phyloP scores from a whole-genome alignment of 2,888 invertebrate species.

The Cordylochernes scorpioides region DNA sequence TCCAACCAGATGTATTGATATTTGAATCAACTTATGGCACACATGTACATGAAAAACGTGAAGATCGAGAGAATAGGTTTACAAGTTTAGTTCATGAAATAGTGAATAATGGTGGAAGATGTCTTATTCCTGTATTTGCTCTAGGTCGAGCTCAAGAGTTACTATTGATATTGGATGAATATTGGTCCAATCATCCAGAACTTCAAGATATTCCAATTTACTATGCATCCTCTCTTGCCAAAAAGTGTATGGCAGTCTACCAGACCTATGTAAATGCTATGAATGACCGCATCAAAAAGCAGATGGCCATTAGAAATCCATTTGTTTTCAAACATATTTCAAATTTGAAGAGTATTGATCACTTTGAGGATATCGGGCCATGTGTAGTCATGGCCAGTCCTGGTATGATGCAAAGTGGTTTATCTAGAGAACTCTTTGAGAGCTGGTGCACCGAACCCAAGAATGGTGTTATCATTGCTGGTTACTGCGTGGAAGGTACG shows the following conservation, averaged over 20 bases:
- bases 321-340: conserved; percentile 95
- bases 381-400: conserved; percentile 99
- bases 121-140: conserved; percentile 94
- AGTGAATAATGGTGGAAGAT: conserved; percentile 82
- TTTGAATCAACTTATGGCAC: conserved; percentile 98
- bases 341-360: conserved; percentile 84
- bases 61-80: conserved; percentile 80
- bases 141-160: conserved; percentile 88
- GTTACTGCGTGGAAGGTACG: conserved; percentile 37
- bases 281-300: conserved; percentile 86
- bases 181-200: conserved; percentile 88
- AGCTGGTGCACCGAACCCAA: conserved; percentile 95
- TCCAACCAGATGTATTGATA: conserved; percentile 85
- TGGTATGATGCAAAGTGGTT: conserved; percentile 98
- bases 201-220: conserved; percentile 95
- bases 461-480: conserved; percentile 94
- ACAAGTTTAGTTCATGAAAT: conserved; percentile 81
- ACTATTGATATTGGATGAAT: conserved; percentile 75
- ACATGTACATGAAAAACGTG: conserved; percentile 91
- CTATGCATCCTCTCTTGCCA: conserved; percentile 93
- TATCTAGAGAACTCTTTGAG: conserved; percentile 89
- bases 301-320: conserved; percentile 92
- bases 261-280: conserved; percentile 98
- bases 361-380: conserved; percentile 96
- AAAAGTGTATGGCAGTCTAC: conserved; percentile 99